phyloP scores from a whole-genome alignment of 2,797 vertebrate genomes.

The Threskiornis aethiopicus region DNA sequence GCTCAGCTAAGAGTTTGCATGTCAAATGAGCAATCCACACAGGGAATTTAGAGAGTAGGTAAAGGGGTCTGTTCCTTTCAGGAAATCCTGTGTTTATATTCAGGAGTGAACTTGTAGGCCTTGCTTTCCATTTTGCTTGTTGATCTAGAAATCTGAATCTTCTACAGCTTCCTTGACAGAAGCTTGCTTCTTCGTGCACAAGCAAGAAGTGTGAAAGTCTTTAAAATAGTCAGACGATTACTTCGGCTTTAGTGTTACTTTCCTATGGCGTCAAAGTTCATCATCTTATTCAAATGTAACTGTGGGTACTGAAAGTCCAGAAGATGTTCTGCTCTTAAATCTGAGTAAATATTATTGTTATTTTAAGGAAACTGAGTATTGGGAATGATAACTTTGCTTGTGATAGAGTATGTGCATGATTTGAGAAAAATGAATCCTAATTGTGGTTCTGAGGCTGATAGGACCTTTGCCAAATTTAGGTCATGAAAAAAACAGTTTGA shows the following conservation, averaged over 20 bases:
- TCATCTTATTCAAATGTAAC: neutral
- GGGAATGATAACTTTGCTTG: neutral
- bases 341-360: neutral
- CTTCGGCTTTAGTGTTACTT: neutral
- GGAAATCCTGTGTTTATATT: neutral
- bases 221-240: neutral
- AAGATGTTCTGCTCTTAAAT: neutral
- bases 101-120: neutral
- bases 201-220: neutral
- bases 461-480: neutral
- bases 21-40: neutral
- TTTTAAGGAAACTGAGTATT: neutral
- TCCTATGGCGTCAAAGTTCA: neutral
- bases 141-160: neutral
- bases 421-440: neutral
- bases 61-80: neutral
- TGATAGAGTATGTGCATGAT: neutral
- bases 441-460: neutral
- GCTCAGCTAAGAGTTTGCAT: neutral
- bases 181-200: rapidly evolving
- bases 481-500: neutral
- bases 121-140: neutral
- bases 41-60: neutral
- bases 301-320: neutral
- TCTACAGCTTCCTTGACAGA: neutral